These are phyloP conservation scores for Ophion costatus DNA, from an alignment of 2,888 invertebrate species.

Conservation along the genomic window DNA sequence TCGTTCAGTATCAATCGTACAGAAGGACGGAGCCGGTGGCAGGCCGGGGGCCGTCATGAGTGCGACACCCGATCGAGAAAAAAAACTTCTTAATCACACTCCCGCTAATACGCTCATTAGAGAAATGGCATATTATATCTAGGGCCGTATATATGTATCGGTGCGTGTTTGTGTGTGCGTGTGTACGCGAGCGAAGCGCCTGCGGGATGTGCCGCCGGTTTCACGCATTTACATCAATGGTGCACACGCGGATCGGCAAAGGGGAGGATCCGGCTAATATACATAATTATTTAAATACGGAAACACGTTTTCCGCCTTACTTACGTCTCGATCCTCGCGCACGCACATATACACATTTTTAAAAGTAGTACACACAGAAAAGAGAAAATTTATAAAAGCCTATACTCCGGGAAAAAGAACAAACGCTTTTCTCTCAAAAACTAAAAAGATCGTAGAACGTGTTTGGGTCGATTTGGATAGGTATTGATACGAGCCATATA, in stretches of 20 bases:
- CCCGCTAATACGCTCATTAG: slow-evolving; percentile 60
- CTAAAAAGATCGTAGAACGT: too few relatives aligned
- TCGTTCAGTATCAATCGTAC: background rate
- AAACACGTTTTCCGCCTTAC: slow-evolving; percentile 68
- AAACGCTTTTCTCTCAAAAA: too few relatives aligned
- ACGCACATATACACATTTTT: background rate
- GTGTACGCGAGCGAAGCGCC: slow-evolving; percentile 14
- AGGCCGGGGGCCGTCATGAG: too few relatives aligned
- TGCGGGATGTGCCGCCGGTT: slow-evolving; percentile 37
- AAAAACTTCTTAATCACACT: slow-evolving; percentile 61
- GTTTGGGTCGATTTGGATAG: too few relatives aligned
- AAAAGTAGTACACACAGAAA: too few relatives aligned
- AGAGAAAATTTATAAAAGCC: too few relatives aligned
- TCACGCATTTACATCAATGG: slow-evolving; percentile 14
- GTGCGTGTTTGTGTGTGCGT: background rate
- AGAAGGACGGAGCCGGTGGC: too few relatives aligned
- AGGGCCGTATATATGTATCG: background rate
- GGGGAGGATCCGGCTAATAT: slow-evolving; percentile 59
- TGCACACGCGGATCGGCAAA: slow-evolving; percentile 41
- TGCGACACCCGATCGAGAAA: slow-evolving; percentile 13
- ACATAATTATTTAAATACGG: slow-evolving; percentile 71
- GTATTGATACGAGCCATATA: too few relatives aligned
- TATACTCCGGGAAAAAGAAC: too few relatives aligned
- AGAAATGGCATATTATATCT: slow-evolving; percentile 8
- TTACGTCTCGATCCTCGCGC: slow-evolving; percentile 27